A percentile compares a stretch with the other conserved stretches of the same genome.
Evolutionary conservation across 2,113 vertebrate genomes (phyloP).

Genomic region (Oryzias curvinotus): DNA sequence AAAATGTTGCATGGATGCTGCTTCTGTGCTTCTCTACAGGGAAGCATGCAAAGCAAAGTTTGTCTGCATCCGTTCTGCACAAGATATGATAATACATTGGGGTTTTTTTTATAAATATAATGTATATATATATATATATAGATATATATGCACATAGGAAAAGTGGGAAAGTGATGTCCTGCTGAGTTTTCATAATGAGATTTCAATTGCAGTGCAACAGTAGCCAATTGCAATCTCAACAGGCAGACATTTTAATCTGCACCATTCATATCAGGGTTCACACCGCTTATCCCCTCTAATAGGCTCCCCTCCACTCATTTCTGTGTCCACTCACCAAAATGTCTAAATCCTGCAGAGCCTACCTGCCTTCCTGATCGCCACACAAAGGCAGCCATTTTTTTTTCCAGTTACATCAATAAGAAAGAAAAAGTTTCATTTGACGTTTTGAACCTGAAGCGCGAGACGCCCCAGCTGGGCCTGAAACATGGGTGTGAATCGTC

Average conservation of each 20-base stretch:
- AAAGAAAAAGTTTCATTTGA: not conserved
- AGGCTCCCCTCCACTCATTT: not conserved
- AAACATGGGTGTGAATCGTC: not conserved
- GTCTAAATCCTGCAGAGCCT: slow-evolving; percentile 11
- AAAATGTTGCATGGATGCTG: no score
- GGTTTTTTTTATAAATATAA: no score
- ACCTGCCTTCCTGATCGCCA: slow-evolving; percentile 9
- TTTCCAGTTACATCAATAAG: not conserved
- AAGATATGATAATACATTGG: no score
- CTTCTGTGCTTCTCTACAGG: no score
- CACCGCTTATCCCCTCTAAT: slow-evolving; percentile 42
- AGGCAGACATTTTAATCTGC: slow-evolving; percentile 47
- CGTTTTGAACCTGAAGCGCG: not conserved
- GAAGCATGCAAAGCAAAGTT: no score
- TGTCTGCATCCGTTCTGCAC: no score
- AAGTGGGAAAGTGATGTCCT: slow-evolving; percentile 35
- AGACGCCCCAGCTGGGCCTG: not conserved
- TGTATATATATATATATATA: no score
- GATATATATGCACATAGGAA: slow-evolving; percentile 16
- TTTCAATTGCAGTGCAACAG: slow-evolving; percentile 35
- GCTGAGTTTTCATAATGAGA: slow-evolving; percentile 47
- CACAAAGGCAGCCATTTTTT: slow-evolving; percentile 4
- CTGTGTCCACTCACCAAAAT: slow-evolving; percentile 7
- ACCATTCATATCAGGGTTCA: slow-evolving; percentile 20
- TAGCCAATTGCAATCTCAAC: slow-evolving; percentile 52